Conservation (phyloP, 2,797 vertebrate species). For the Cryptoprocta ferox region DNA sequence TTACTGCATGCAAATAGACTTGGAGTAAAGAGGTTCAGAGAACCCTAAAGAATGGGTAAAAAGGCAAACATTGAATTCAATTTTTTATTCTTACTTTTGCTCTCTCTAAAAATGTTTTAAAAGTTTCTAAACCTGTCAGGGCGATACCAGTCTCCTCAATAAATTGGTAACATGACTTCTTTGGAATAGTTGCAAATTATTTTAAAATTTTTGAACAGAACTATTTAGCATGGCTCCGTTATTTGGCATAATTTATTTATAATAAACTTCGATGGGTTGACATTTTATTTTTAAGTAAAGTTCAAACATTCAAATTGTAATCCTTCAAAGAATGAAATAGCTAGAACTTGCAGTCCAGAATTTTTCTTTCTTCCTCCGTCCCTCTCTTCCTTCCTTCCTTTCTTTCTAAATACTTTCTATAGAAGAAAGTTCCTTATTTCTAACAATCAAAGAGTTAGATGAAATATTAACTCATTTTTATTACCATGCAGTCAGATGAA, state of each 20-base stretch:
- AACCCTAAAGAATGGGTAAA: neutral
- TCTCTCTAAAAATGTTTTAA: neutral
- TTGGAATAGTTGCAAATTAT: neutral
- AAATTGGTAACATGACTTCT: conserved; percentile 11
- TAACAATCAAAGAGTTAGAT: conserved; percentile 41
- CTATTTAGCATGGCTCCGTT: neutral
- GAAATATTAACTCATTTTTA: conserved; percentile 63
- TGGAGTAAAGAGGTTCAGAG: neutral
- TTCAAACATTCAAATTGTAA: conserved; percentile 18
- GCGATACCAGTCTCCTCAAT: neutral
- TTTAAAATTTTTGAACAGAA: conserved; percentile 16
- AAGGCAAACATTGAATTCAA: neutral
- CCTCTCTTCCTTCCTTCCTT: no score
- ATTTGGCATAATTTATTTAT: conserved; percentile 18
- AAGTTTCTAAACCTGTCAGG: neutral
- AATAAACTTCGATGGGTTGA: neutral
- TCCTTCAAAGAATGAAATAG: neutral
- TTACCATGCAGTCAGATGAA: conserved; percentile 41
- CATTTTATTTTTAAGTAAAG: conserved; percentile 27
- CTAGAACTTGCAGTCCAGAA: neutral
- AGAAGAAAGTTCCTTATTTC: neutral
- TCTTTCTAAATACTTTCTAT: conserved; percentile 24
- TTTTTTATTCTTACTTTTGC: neutral
- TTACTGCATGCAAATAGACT: conserved; percentile 14
- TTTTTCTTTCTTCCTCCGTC: neutral